phyloP scores from a whole-genome alignment of 2,888 invertebrate genomes.

The Synanthedon andrenaeformis region DNA sequence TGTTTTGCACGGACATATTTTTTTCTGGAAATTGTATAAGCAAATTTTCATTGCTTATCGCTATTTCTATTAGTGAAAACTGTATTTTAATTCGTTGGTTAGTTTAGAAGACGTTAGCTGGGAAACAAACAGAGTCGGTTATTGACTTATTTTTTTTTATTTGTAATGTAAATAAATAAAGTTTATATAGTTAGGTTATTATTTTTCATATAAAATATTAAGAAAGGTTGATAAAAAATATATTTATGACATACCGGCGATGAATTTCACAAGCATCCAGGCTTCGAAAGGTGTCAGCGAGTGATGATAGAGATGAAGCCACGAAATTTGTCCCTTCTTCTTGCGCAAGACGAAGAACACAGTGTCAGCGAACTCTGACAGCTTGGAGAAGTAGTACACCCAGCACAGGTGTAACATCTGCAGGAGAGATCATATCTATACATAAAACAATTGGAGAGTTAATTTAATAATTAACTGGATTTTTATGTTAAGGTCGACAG shows the following conservation, averaged over 20 bases:
- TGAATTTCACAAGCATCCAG: slow-evolving; percentile 82
- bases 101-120: too few species aligned
- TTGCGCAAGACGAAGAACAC: slow-evolving; percentile 87
- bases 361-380: slow-evolving; percentile 89
- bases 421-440: slow-evolving; percentile 15
- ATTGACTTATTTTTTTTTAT: too few species aligned
- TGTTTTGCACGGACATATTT: too few species aligned
- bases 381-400: slow-evolving; percentile 92
- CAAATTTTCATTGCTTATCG: too few species aligned
- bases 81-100: too few species aligned
- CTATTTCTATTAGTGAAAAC: too few species aligned
- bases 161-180: too few species aligned
- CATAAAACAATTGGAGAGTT: not conserved
- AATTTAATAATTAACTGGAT: not conserved
- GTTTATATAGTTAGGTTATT: too few species aligned
- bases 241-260: slow-evolving; percentile 67
- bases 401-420: slow-evolving; percentile 89
- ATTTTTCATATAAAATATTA: too few species aligned
- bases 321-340: slow-evolving; percentile 86
- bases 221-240: too few species aligned
- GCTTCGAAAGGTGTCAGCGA: slow-evolving; percentile 82
- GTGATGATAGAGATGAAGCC: slow-evolving; percentile 89
- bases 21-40: too few species aligned
- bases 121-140: too few species aligned
- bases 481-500: not conserved